A percentile compares a stretch with the other conserved stretches of the same genome.
These are phyloP conservation scores for Agriotes lineatus DNA, from an alignment of 2,888 invertebrate genomes.

Conservation along the genomic window DNA sequence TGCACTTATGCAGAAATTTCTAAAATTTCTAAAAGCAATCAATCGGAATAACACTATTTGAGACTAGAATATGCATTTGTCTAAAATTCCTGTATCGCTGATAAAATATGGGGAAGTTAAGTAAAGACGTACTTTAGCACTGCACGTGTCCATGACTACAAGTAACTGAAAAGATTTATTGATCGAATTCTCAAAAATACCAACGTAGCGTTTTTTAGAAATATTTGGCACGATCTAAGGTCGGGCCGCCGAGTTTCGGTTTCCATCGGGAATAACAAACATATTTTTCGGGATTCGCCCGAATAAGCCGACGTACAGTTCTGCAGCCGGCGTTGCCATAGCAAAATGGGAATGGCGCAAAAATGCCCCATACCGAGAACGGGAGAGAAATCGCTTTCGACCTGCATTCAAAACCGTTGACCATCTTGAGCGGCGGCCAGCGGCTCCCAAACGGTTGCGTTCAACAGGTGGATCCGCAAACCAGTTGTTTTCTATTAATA, in stretches of 20 bases:
- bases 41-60: too few species aligned
- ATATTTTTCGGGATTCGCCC: not conserved
- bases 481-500: slow-evolving; percentile 9
- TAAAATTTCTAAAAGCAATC: too few species aligned
- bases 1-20: too few species aligned
- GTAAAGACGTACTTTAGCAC: too few species aligned
- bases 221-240: slow-evolving; percentile 1
- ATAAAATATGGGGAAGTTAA: too few species aligned
- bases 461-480: slow-evolving; percentile 11
- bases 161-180: not conserved
- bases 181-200: not conserved
- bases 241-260: not conserved
- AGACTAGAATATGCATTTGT: too few species aligned
- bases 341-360: slow-evolving; percentile 14
- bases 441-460: slow-evolving; percentile 26
- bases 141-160: too few species aligned
- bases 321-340: not conserved
- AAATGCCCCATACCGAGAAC: slow-evolving; percentile 30
- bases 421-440: slow-evolving; percentile 44
- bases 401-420: slow-evolving; percentile 45
- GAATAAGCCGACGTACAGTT: not conserved
- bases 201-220: not conserved
- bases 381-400: slow-evolving; percentile 23
- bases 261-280: slow-evolving; percentile 4
- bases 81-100: too few species aligned